Percentiles rank a stretch among this genome's conserved stretches.
Evolutionary conservation across 2,888 invertebrate genomes (phyloP).

Genomic region (Thymelicus lineola): DNA sequence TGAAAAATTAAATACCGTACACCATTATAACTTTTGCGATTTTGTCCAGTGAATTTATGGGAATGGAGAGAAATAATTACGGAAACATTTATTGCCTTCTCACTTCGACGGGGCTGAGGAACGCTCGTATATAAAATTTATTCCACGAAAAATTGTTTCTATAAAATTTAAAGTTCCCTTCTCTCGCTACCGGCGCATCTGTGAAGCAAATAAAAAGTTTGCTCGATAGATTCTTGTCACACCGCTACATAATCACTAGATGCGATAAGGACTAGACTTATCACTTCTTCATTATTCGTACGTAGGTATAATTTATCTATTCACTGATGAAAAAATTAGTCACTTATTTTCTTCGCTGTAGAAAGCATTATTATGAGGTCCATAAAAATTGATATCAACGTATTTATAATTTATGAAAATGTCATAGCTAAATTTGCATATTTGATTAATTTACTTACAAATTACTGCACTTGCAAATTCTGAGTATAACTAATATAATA

Average conservation of each 20-base stretch:
- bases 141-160: slow-evolving; percentile 49
- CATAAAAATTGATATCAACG: too few relatives aligned
- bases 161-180: slow-evolving; percentile 57
- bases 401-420: too few relatives aligned
- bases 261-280: too few relatives aligned
- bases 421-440: too few relatives aligned
- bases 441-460: too few relatives aligned
- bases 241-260: background rate
- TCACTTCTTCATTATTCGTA: background rate
- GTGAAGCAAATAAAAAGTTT: slow-evolving; percentile 63
- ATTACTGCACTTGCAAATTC: too few relatives aligned
- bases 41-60: background rate
- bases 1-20: background rate
- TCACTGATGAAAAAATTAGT: too few relatives aligned
- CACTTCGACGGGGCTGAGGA: slow-evolving; percentile 18
- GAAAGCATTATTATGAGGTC: too few relatives aligned
- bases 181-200: slow-evolving; percentile 52
- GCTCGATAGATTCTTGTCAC: slow-evolving; percentile 48
- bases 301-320: too few relatives aligned
- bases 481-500: too few relatives aligned
- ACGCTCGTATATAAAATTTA: slow-evolving; percentile 37
- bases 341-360: too few relatives aligned
- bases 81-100: slow-evolving; percentile 32
- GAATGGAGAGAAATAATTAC: slow-evolving; percentile 6
- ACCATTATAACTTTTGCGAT: background rate